Evolutionary conservation across 2,888 invertebrate genomes (phyloP), one percentile per base, ranked within the genome.

Genomic region (Brachyptera risi): DNA sequence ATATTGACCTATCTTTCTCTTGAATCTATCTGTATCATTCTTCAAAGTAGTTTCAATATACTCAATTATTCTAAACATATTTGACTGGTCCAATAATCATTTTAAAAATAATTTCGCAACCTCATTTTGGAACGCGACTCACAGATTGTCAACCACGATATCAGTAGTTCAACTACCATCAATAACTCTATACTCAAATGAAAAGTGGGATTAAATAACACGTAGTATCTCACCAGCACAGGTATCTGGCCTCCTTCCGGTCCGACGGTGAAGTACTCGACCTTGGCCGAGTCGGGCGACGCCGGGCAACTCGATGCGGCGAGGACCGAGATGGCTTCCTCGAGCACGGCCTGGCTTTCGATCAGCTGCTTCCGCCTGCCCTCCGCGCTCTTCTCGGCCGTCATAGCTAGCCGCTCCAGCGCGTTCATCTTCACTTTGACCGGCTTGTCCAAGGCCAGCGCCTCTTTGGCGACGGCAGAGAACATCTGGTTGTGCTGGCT

Each of bases 181-280:
- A n/a, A n/a, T n/a, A n/a, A n/a, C n/a, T n/a, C n/a, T n/a, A n/a
- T n/a, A n/a, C n/a, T n/a, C n/a, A n/a, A 11, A 56, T 17, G 26
- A 58, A 54, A 47, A 31, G 3, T 11, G 15, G n/a, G 13, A n/a
- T n/a, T n/a, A n/a, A n/a, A n/a, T n/a, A n/a, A n/a, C 5, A 38
- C 17, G 3, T n/a, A n/a, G n/a, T n/a, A 24, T 42, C 49, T 69
- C 56, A 71, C 71, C 67, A 70, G 66, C 40, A 67, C 66, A 15
- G 68, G 64, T 9, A 67, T 58, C 38, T 68, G 68, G 21, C 67
- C 62, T 47, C 70, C 72, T 58, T 69, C 69, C 9, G 74, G 70
- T 11, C 77, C 76, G 56, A 77, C 76, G n/a, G 76, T 73, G 66
- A 76, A 77, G 65, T 77, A 78, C 65, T 78, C 78, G n/a, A 77